Percentiles rank a stretch among this genome's conserved stretches.
These are phyloP conservation scores for Heteromormyrus szaboi DNA, from an alignment of 2,797 vertebrate genomes.

Conservation along the genomic window DNA sequence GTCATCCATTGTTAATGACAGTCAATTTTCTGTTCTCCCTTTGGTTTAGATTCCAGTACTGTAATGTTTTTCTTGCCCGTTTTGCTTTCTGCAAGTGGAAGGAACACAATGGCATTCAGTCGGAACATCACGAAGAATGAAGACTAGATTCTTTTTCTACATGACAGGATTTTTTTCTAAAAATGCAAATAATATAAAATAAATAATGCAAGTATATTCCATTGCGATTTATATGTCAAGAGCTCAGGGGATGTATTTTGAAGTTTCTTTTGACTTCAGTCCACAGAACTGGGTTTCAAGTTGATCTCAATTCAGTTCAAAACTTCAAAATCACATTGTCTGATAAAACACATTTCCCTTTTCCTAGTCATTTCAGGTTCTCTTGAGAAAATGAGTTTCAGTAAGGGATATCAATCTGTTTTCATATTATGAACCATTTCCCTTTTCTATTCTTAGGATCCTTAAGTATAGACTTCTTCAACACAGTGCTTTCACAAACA, in stretches of 20 bases:
- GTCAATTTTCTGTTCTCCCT: slow-evolving; percentile 1
- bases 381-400: slow-evolving; percentile 34
- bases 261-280: slow-evolving; percentile 10
- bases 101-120: neutral
- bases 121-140: neutral
- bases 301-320: slow-evolving; percentile 10
- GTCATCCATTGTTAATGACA: slow-evolving; percentile 1
- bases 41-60: neutral
- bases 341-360: neutral
- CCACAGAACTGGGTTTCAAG: neutral
- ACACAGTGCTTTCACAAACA: neutral
- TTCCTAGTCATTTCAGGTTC: slow-evolving; percentile 31
- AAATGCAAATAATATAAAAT: neutral
- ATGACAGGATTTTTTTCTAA: neutral
- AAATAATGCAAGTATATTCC: neutral
- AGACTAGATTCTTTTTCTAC: neutral
- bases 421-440: slow-evolving; percentile 16
- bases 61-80: neutral
- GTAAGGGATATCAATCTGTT: slow-evolving; percentile 12
- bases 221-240: neutral
- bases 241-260: neutral
- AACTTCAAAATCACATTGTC: slow-evolving; percentile 17
- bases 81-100: neutral
- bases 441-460: neutral
- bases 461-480: neutral